These are phyloP conservation scores for Dicerorhinus sumatrensis DNA, from an alignment of 2,113 vertebrate species.

Conservation along the genomic window DNA sequence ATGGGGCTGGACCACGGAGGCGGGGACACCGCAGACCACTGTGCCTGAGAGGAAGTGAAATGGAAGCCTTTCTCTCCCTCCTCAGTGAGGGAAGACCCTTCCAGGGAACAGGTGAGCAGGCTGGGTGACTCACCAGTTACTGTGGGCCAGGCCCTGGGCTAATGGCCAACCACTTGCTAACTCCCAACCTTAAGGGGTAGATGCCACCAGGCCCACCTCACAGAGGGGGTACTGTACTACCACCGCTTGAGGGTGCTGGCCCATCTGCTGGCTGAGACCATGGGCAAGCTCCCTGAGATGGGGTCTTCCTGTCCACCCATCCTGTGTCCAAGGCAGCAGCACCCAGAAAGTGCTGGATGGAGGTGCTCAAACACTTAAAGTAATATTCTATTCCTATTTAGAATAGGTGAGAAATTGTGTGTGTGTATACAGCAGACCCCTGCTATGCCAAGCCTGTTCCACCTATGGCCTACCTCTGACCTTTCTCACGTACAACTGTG, in stretches of 20 bases:
- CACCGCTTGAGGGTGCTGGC: fast-evolving
- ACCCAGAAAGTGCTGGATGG: no score
- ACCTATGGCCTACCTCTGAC: background rate
- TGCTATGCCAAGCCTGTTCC: background rate
- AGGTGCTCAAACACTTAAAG: no score
- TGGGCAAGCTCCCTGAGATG: fast-evolving
- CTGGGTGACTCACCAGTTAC: fast-evolving
- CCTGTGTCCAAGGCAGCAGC: no score
- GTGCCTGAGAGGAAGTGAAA: background rate
- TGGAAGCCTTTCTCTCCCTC: no score
- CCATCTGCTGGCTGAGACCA: background rate
- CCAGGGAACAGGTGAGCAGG: background rate
- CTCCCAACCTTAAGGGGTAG: background rate
- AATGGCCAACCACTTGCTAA: no score
- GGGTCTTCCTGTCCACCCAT: background rate
- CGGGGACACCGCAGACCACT: fast-evolving
- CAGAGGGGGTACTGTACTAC: background rate
- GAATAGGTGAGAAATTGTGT: background rate
- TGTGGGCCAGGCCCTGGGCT: background rate
- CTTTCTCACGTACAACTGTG: no score
- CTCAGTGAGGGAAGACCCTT: fast-evolving
- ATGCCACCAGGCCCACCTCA: fast-evolving
- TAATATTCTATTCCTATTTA: no score
- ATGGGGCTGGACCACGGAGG: fast-evolving
- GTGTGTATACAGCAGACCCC: background rate